Evolutionary conservation across 30 jellyfish, hydroid and myxozoan genomes (phyloP), one percentile per base, ranked within the genome.

Genomic region (Euphysa ruthae): DNA sequence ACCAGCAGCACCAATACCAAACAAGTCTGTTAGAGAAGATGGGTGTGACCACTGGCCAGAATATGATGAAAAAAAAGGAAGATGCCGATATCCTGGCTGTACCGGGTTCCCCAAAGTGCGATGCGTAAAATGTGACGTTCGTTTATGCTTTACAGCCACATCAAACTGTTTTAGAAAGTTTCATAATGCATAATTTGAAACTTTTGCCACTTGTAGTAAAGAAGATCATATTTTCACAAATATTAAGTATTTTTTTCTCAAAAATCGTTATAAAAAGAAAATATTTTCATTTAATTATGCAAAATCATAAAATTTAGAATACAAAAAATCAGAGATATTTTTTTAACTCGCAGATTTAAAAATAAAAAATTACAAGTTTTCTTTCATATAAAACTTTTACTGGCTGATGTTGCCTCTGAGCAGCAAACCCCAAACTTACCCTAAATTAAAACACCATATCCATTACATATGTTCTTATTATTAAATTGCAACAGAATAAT

Each of bases 1-100:
- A n/a, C 60, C 60, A n/a, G 60, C 60, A 46, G 60, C 60, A 10
- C 8, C 23, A 46, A 46, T 46, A n/a, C 60, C 60, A 46, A 46
- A 46, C 60, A 46, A 46, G 23, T 29, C 23, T 29, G 23, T 46
- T 46, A 2, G 60, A 46, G 2, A 46, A n/a, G 60, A 46, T 46
- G 60, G 60, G 60, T 46, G 23, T 8, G 8, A 46, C 18, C 60
- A 46, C 23, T 46, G 60, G 60, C 60, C 60, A 4, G 60, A 46
- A 29, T 46, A 2, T 46, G 23, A 5, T n/a, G 60, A 46, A n/a
- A 46, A 46, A 8, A 46, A 46, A 46, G 60, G 60, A 10, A 46
- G 60, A 46, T 46, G 60, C 23, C 18, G 60, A 2, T 46, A 46
- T 46, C 60, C 60, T 46, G 60, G 60, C 23, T 46, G 60, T 46